A percentile compares a stretch with the other conserved stretches of the same genome.
phyloP scores from a whole-genome alignment of 2,888 invertebrate species.

The Camptogramma bilineatum region DNA sequence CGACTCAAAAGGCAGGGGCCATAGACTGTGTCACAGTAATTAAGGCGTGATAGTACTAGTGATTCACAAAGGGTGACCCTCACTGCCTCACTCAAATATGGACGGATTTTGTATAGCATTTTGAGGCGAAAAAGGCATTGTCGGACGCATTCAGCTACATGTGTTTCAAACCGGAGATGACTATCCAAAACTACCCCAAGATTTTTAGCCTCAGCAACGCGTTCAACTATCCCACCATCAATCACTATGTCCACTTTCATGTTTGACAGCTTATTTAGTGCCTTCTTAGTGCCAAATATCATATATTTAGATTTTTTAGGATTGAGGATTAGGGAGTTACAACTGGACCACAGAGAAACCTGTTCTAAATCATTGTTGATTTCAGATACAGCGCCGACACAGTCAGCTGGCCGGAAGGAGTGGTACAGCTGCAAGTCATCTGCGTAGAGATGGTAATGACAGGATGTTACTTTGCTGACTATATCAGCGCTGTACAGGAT shows the following conservation, averaged over 20 bases:
- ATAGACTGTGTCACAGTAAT: background rate
- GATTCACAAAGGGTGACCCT: background rate
- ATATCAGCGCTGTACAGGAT: background rate
- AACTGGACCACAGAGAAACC: background rate
- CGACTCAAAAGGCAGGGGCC: background rate
- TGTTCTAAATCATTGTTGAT: background rate
- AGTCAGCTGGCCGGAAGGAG: background rate
- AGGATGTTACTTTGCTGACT: background rate
- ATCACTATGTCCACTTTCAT: background rate
- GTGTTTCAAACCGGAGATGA: background rate
- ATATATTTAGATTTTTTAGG: background rate
- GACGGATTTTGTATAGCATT: background rate
- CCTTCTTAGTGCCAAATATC: background rate
- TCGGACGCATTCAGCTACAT: background rate
- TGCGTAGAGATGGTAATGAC: background rate
- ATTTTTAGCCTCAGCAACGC: background rate
- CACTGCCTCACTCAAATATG: background rate
- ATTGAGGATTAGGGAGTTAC: background rate
- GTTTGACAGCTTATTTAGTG: background rate
- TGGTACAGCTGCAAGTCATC: background rate
- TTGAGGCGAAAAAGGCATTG: background rate
- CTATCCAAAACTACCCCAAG: background rate
- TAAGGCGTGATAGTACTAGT: background rate
- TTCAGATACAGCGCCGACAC: background rate
- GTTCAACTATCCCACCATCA: background rate